These are phyloP conservation scores for Platyura marginata DNA, from an alignment of 1,140 invertebrate genomes.

Conservation along the genomic window DNA sequence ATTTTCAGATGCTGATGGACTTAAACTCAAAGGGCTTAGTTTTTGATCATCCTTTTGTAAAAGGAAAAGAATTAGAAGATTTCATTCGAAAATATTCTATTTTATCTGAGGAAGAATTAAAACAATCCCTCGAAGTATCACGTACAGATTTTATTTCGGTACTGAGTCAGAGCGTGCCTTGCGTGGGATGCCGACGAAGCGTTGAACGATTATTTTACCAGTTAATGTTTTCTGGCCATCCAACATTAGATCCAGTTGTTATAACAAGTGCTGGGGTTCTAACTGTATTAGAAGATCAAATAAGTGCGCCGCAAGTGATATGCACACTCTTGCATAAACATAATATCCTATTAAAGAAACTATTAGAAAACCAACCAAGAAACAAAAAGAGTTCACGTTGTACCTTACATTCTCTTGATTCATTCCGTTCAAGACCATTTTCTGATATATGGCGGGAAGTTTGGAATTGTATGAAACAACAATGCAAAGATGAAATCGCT, in stretches of 20 bases:
- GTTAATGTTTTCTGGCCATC: slow-evolving; percentile 58
- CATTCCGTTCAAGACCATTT: slow-evolving; percentile 53
- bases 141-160: slow-evolving; percentile 63
- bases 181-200: slow-evolving; percentile 78
- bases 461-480: slow-evolving; percentile 72
- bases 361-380: slow-evolving; percentile 62
- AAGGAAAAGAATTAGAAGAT: slow-evolving; percentile 64
- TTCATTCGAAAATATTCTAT: slow-evolving; percentile 62
- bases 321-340: slow-evolving; percentile 71
- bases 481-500: slow-evolving; percentile 69
- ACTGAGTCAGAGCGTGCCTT: slow-evolving; percentile 73
- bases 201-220: slow-evolving; percentile 73
- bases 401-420: slow-evolving; percentile 70
- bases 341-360: slow-evolving; percentile 53
- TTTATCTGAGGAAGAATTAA: slow-evolving; percentile 58
- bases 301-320: slow-evolving; percentile 53
- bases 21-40: slow-evolving; percentile 62
- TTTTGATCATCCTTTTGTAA: slow-evolving; percentile 51
- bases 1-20: slow-evolving; percentile 76
- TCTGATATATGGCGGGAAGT: slow-evolving; percentile 56
- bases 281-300: slow-evolving; percentile 56
- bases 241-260: slow-evolving; percentile 46
- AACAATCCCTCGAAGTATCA: slow-evolving; percentile 63
- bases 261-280: slow-evolving; percentile 49
- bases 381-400: slow-evolving; percentile 76